phyloP scores from a whole-genome alignment of 2,888 invertebrate genomes.

The Nasonovia ribisnigri region DNA sequence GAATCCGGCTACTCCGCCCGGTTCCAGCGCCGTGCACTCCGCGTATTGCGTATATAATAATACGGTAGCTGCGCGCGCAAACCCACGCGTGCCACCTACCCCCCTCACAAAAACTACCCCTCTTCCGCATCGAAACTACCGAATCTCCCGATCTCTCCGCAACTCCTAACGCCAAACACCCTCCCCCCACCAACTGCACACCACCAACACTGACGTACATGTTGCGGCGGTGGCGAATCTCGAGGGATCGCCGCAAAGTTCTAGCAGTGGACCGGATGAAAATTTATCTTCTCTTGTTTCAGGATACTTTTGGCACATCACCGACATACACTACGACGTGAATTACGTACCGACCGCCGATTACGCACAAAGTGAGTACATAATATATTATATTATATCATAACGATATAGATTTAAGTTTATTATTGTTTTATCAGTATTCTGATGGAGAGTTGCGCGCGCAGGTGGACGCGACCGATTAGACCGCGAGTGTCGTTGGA shows the following conservation, averaged over 20 bases:
- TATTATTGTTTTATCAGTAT: background rate
- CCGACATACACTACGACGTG: slow-evolving; percentile 91
- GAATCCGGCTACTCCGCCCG: background rate
- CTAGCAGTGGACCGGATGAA: slow-evolving; percentile 7
- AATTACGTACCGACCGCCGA: slow-evolving; percentile 73
- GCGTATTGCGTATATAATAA: background rate
- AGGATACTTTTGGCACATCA: slow-evolving; percentile 97
- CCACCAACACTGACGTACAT: background rate
- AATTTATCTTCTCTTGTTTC: slow-evolving; percentile 72
- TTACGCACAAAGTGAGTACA: slow-evolving; percentile 67
- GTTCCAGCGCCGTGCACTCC: background rate
- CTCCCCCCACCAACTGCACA: background rate
- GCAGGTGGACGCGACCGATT: background rate
- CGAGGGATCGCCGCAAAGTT: slow-evolving; percentile 33
- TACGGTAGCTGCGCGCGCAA: slow-evolving; percentile 2
- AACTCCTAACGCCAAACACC: background rate
- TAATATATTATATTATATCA: background rate
- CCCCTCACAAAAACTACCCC: background rate
- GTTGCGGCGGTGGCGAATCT: background rate
- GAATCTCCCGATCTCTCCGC: background rate
- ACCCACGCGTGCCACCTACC: background rate
- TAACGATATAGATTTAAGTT: background rate
- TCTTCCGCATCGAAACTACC: rapidly evolving
- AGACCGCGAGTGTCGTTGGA: background rate
- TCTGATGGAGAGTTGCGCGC: background rate